Evolutionary conservation across 2,797 vertebrate species (phyloP).

Genomic region (Pelochelys cantorii): DNA sequence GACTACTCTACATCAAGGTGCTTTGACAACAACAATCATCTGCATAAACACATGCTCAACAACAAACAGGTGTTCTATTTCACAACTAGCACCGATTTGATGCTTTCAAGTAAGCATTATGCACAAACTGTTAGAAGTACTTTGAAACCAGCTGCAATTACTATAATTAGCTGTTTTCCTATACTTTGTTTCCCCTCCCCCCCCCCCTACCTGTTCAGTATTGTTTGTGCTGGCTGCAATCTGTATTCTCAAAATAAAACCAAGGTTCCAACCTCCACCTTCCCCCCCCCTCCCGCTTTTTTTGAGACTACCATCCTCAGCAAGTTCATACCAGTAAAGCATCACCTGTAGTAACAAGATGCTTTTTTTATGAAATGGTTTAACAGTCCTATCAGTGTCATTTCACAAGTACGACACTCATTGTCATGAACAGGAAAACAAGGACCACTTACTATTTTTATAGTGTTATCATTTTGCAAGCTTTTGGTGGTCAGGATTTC

Average conservation of each 20-base stretch:
- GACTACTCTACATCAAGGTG: slow-evolving; percentile 87
- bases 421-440: not conserved
- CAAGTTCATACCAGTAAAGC: slow-evolving; percentile 10
- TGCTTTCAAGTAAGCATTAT: slow-evolving; percentile 84
- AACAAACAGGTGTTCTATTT: slow-evolving; percentile 94
- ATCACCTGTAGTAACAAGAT: not conserved
- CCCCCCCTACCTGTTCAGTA: slow-evolving; percentile 75
- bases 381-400: not conserved
- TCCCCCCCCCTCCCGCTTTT: not conserved
- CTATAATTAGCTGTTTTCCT: slow-evolving; percentile 88
- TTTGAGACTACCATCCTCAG: not conserved
- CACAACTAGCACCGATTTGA: slow-evolving; percentile 87
- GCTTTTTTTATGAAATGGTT: not conserved
- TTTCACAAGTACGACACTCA: slow-evolving; percentile 18
- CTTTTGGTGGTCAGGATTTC: slow-evolving; percentile 31
- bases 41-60: slow-evolving; percentile 89
- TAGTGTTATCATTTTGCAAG: slow-evolving; percentile 33
- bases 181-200: slow-evolving; percentile 64
- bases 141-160: slow-evolving; percentile 90
- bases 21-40: slow-evolving; percentile 92
- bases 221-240: slow-evolving; percentile 52
- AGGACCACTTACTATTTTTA: not conserved
- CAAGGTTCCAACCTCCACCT: not conserved
- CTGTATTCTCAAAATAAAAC: slow-evolving; percentile 44
- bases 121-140: slow-evolving; percentile 88